Evolutionary conservation across 2,888 invertebrate genomes (phyloP).

Genomic region (Bellardia pandia): DNA sequence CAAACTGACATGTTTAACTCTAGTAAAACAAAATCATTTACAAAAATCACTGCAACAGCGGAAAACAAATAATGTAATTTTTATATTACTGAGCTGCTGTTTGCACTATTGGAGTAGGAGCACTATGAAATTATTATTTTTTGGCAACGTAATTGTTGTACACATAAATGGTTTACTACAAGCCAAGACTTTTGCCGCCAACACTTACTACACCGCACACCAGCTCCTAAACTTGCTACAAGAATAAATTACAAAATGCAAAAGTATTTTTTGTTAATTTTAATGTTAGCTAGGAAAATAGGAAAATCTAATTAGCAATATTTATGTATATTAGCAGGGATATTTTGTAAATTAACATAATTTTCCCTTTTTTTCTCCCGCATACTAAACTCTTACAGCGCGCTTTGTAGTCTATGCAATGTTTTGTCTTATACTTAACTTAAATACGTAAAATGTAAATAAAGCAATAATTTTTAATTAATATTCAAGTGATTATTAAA

Average conservation of each 20-base stretch:
- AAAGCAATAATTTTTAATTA: conserved; percentile 65
- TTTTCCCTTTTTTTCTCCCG: not conserved
- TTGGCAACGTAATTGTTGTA: conserved; percentile 11
- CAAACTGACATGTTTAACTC: not conserved
- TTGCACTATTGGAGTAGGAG: not conserved
- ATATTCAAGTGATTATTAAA: conserved; percentile 63
- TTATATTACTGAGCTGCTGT: not conserved
- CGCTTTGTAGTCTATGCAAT: not conserved
- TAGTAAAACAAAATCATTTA: not conserved
- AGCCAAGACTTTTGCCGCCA: conserved; percentile 42
- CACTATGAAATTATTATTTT: conserved; percentile 1
- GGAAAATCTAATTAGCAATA: conserved; percentile 62
- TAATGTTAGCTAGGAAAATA: not conserved
- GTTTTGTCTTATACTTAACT: not conserved
- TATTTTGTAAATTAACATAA: conserved; percentile 57
- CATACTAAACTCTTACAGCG: not conserved
- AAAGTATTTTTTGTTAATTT: not conserved
- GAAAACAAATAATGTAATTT: not conserved
- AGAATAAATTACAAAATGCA: not conserved
- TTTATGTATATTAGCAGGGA: conserved; percentile 65
- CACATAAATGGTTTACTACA: not conserved
- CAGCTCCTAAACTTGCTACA: not conserved
- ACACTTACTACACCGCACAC: not conserved
- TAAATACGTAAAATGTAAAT: conserved; percentile 42
- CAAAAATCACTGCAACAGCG: not conserved